A percentile compares a stretch with the other conserved stretches of the same genome.
phyloP scores from a whole-genome alignment of 2,888 invertebrate species.

The Zygogramma bicolorata region DNA sequence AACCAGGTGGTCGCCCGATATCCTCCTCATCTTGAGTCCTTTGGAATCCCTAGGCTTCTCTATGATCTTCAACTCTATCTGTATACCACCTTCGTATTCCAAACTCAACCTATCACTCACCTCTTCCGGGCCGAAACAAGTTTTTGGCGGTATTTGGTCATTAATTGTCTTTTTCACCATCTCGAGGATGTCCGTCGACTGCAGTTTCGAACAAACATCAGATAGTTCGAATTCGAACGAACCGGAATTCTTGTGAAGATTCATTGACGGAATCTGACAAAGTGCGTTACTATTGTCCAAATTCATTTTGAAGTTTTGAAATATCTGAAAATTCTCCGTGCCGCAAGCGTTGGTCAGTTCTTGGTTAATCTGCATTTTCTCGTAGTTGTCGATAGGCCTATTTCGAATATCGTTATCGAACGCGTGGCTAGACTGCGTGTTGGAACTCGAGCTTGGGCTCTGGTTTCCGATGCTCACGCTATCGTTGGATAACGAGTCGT shows the following conservation, averaged over 20 bases:
- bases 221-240: constrained; percentile 81
- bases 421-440: constrained; percentile 63
- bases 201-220: constrained; percentile 83
- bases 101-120: constrained; percentile 61
- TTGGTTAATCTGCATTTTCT: constrained; percentile 60
- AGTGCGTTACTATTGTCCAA: constrained; percentile 26
- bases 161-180: constrained; percentile 85
- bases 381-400: constrained; percentile 53
- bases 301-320: constrained; percentile 58
- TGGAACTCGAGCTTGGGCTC: constrained; percentile 64
- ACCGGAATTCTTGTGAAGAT: constrained; percentile 63
- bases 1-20: constrained; percentile 89
- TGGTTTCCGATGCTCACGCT: constrained; percentile 65
- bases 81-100: constrained; percentile 77
- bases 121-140: constrained; percentile 68
- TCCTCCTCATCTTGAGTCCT: constrained; percentile 86
- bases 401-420: constrained; percentile 59
- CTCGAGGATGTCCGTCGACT: constrained; percentile 83
- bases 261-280: constrained; percentile 39
- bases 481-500: constrained; percentile 81
- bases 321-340: constrained; percentile 61
- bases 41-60: constrained; percentile 77
- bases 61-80: constrained; percentile 86
- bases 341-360: constrained; percentile 60
- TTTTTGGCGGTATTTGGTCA: constrained; percentile 80